Evolutionary conservation across 1,140 invertebrate genomes (phyloP).

Genomic region (Heliconius eleuchia): DNA sequence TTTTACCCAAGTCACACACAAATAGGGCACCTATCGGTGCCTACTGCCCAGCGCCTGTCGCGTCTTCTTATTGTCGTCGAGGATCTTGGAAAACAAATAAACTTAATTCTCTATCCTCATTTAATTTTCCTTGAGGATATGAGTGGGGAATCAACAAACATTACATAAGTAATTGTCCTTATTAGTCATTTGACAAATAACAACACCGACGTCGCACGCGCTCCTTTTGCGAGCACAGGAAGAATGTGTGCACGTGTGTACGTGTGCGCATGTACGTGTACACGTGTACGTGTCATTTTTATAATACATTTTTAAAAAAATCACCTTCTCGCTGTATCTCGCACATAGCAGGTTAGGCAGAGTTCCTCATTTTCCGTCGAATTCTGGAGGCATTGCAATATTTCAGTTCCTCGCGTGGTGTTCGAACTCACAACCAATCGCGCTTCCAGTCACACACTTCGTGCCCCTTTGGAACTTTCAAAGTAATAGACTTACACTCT

Average conservation of each 20-base stretch:
- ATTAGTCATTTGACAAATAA: slow-evolving; percentile 1
- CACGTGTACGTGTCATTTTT: background rate
- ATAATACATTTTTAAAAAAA: background rate
- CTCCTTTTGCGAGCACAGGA: background rate
- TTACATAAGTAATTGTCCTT: slow-evolving; percentile 8
- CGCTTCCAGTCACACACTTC: too few relatives aligned
- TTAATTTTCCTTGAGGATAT: background rate
- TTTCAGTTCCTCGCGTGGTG: too few relatives aligned
- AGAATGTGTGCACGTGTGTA: background rate
- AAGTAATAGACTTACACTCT: background rate
- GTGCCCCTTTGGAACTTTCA: too few relatives aligned
- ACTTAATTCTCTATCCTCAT: background rate
- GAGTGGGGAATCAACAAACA: background rate
- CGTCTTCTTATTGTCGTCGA: background rate
- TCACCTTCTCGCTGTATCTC: too few relatives aligned
- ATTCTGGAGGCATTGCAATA: too few relatives aligned
- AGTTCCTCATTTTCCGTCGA: too few relatives aligned
- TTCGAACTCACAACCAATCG: too few relatives aligned
- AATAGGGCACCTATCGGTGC: too few relatives aligned
- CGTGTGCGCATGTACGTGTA: background rate
- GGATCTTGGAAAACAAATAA: background rate
- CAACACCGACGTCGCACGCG: background rate
- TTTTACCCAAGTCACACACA: too few relatives aligned
- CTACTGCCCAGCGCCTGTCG: background rate
- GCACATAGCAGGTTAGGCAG: too few relatives aligned